Percentiles rank a stretch among this genome's conserved stretches.
Conservation (phyloP, 2,113 vertebrate species). For the Camarhynchus parvulus region DNA sequence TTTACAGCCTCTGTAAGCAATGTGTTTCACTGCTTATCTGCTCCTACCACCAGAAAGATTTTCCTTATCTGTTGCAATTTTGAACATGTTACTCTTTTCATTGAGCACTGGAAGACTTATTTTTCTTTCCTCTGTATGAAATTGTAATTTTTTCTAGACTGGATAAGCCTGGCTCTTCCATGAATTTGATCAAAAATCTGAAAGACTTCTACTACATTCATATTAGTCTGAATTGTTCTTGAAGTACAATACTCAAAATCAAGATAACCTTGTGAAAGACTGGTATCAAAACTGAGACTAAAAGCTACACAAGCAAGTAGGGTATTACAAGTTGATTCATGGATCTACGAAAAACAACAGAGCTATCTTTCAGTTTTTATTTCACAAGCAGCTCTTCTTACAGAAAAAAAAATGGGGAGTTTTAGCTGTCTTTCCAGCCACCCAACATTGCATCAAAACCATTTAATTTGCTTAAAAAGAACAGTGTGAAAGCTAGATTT, state of each 20-base stretch:
- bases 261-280: background rate
- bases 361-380: background rate
- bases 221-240: background rate
- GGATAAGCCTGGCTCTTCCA: background rate
- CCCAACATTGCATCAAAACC: background rate
- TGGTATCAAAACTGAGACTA: background rate
- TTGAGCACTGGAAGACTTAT: background rate
- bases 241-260: background rate
- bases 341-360: background rate
- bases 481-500: background rate
- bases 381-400: background rate
- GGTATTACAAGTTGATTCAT: background rate
- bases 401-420: background rate
- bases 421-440: background rate
- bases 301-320: background rate
- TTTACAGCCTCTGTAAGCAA: background rate
- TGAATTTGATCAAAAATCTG: background rate
- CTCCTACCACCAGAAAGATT: background rate
- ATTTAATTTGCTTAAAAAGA: background rate
- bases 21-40: background rate
- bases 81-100: background rate
- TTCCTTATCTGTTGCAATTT: background rate
- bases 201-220: background rate
- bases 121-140: background rate
- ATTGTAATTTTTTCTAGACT: background rate